These are phyloP conservation scores for Neolamprologus ventralis DNA, from an alignment of 2,113 vertebrate genomes.

Conservation along the genomic window DNA sequence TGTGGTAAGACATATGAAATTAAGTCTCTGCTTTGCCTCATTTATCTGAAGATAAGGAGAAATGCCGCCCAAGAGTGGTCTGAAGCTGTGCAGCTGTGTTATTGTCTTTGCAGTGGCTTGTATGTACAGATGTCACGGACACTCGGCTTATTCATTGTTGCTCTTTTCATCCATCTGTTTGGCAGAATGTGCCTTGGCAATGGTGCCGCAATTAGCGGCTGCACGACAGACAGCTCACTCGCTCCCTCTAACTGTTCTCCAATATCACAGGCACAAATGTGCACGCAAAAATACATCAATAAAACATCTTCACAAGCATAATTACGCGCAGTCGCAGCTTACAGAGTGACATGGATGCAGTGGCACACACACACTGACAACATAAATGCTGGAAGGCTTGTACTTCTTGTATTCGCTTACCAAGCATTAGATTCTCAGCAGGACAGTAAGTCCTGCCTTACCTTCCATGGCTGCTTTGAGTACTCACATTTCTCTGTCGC, in stretches of 20 bases:
- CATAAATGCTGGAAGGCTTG: neutral
- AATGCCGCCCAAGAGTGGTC: neutral
- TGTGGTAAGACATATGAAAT: neutral
- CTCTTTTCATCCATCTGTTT: constrained; percentile 58
- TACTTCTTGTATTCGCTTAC: neutral
- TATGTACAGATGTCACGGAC: constrained; percentile 30
- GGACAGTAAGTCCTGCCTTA: constrained; percentile 17
- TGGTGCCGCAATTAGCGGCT: constrained; percentile 20
- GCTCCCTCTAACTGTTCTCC: constrained; percentile 12
- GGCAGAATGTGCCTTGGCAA: constrained; percentile 45
- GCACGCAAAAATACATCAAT: neutral
- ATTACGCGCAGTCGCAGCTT: neutral
- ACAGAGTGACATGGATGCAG: neutral
- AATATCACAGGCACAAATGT: constrained; percentile 47
- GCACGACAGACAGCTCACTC: constrained; percentile 46
- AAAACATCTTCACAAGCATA: neutral
- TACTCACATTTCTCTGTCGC: constrained; percentile 21
- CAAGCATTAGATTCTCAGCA: constrained; percentile 1
- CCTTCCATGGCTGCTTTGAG: neutral
- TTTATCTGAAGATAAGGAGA: neutral
- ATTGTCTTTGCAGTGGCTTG: constrained; percentile 15
- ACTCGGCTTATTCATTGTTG: constrained; percentile 35
- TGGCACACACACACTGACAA: neutral
- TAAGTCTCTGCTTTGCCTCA: neutral
- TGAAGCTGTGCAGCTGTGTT: neutral